Evolutionary conservation across 2,888 invertebrate genomes (phyloP).

Genomic region (Callyntrura guangdongensis): DNA sequence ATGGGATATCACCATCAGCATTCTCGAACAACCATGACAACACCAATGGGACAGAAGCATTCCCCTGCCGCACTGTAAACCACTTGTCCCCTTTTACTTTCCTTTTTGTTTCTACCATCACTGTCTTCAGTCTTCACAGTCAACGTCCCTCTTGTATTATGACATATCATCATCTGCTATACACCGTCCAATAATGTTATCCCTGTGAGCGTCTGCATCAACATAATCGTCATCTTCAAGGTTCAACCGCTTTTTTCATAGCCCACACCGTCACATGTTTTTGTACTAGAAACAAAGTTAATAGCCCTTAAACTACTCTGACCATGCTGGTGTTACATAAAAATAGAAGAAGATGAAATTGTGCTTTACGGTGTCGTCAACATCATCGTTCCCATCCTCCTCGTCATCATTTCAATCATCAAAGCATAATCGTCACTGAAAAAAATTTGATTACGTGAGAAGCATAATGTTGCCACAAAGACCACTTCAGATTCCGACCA

Average conservation of each 20-base stretch:
- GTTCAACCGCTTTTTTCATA: background rate
- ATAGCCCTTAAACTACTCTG: background rate
- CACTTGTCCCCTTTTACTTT: slow-evolving; percentile 1
- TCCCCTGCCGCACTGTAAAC: background rate
- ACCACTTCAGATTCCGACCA: slow-evolving; percentile 41
- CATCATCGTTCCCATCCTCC: background rate
- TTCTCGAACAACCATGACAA: background rate
- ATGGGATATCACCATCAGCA: background rate
- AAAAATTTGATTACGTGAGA: slow-evolving; percentile 14
- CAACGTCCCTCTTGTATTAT: background rate
- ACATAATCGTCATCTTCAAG: background rate
- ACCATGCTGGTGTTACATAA: background rate
- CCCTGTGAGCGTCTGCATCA: too few relatives aligned
- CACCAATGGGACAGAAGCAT: background rate
- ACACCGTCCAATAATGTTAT: slow-evolving; percentile 2
- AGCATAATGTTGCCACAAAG: slow-evolving; percentile 22
- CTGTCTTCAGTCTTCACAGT: background rate
- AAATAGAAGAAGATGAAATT: background rate
- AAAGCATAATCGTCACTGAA: slow-evolving; percentile 17
- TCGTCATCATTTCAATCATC: slow-evolving; percentile 1
- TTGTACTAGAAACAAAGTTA: background rate
- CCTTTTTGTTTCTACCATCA: slow-evolving; percentile 9
- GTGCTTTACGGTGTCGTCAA: background rate
- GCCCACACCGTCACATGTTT: background rate
- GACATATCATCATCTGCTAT: background rate